Evolutionary conservation across 2,797 vertebrate species (phyloP), one percentile per base, ranked within the genome.

Genomic region (Lithobates sylvaticus): DNA sequence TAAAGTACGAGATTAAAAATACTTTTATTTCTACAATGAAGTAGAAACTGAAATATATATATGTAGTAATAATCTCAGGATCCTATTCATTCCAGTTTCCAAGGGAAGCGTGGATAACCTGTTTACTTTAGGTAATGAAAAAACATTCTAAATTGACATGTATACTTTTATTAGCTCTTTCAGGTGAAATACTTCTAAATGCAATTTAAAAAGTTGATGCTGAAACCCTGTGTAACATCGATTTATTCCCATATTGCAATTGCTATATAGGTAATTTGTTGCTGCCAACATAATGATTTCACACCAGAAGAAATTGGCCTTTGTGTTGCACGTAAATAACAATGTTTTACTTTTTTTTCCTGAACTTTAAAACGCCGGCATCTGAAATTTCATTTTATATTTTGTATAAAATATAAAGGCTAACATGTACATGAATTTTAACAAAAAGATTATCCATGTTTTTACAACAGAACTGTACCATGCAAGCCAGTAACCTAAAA

Each of bases 121-220:
- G 23, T 73, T 73, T 73, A 73, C 18, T 29, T 54, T 73, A 47
- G 68, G 16, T 73, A 73, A 81, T 81, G 39, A 39, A 81, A 54
- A 78, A 39, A 58, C 42, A 69, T 67, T 73, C 21, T 82, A 71
- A 83, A 18, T 58, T 64, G 21, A 64, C 36, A 67, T 26, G 23
- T 67, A 9, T 67, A 27, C 64, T 67, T 67, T 26, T 67, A 67
- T 67, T 67, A 26, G 64, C n/a, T 67, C 64, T 67, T 67, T 67
- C 26, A 67, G 27, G 64, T 10, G n/a, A 27, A n/a, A 67, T 26
- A 67, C 26, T n/a, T 67, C 64, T 27, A 27, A 67, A 26, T 67
- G 64, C 8, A 26, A 67, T 67, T 64, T 67, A 67, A 67, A 67
- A 67, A 67, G n/a, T 27, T 27, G 26, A 67, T 13, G 64, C 10